A percentile compares a stretch with the other conserved stretches of the same genome.
phyloP scores from a whole-genome alignment of 2,888 invertebrate genomes.

The Netelia fuscicornis region DNA sequence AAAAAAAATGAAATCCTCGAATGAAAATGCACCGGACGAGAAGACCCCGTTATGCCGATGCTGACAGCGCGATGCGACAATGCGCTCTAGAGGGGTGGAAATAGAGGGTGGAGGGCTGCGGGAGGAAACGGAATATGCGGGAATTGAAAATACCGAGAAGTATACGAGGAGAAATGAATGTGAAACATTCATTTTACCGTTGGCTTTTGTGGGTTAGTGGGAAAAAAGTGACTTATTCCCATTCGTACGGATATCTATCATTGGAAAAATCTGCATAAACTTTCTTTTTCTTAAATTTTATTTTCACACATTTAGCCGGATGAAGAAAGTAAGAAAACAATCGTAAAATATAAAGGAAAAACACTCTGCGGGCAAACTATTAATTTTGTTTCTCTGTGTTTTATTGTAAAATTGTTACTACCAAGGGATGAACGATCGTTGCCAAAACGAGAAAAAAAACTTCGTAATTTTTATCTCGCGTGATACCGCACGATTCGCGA shows the following conservation, averaged over 20 bases:
- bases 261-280: neutral
- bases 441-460: neutral
- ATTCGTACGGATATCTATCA: neutral
- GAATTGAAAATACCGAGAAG: neutral
- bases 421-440: neutral
- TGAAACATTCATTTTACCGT: neutral
- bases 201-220: neutral
- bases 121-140: neutral
- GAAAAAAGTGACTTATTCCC: neutral
- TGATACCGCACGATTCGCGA: constrained; percentile 28
- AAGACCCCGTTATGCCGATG: constrained; percentile 15
- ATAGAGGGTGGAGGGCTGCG: neutral
- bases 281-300: neutral
- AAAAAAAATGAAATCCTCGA: constrained; percentile 1
- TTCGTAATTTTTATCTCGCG: constrained; percentile 5
- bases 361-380: no score
- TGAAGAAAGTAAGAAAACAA: neutral
- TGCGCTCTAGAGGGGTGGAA: neutral
- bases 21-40: constrained; percentile 53
- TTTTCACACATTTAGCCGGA: neutral
- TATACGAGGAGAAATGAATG: neutral
- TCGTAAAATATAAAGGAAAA: no score
- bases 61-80: neutral
- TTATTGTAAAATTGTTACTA: neutral
- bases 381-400: neutral